Evolutionary conservation across 2,888 invertebrate species (phyloP).

Genomic region (Seira ritae): DNA sequence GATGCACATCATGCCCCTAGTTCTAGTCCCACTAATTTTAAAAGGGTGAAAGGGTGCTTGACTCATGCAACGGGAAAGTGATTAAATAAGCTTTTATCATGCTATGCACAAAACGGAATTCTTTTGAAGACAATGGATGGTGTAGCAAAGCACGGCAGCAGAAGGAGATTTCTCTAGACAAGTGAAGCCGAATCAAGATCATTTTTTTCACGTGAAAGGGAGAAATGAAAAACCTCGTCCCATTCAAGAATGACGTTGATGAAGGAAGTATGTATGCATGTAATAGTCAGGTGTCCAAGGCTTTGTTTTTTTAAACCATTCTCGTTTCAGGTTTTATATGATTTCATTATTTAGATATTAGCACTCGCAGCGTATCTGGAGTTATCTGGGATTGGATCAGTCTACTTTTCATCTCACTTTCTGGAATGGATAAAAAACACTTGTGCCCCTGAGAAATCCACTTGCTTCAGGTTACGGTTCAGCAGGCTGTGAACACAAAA

Average conservation of each 20-base stretch:
- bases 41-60: neutral
- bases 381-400: slow-evolving; percentile 42
- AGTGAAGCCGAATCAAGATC: slow-evolving; percentile 10
- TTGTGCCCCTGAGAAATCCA: slow-evolving; percentile 61
- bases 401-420: slow-evolving; percentile 8
- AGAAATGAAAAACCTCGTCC: slow-evolving; percentile 39
- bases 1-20: neutral
- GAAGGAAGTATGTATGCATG: slow-evolving; percentile 35
- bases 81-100: neutral
- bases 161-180: neutral
- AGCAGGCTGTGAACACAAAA: too few species aligned
- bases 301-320: slow-evolving; percentile 3
- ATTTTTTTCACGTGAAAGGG: slow-evolving; percentile 38
- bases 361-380: too few species aligned
- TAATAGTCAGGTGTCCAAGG: slow-evolving; percentile 48
- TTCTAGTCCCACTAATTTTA: neutral
- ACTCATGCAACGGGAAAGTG: neutral
- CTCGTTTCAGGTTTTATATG: too few species aligned
- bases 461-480: slow-evolving; percentile 52
- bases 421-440: slow-evolving; percentile 44
- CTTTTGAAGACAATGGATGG: neutral
- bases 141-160: too few species aligned
- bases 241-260: slow-evolving; percentile 46
- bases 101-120: neutral
- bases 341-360: too few species aligned